A percentile compares a stretch with the other conserved stretches of the same genome.
phyloP scores from a whole-genome alignment of 2,797 vertebrate species.

The Rhyacichthys aspro region DNA sequence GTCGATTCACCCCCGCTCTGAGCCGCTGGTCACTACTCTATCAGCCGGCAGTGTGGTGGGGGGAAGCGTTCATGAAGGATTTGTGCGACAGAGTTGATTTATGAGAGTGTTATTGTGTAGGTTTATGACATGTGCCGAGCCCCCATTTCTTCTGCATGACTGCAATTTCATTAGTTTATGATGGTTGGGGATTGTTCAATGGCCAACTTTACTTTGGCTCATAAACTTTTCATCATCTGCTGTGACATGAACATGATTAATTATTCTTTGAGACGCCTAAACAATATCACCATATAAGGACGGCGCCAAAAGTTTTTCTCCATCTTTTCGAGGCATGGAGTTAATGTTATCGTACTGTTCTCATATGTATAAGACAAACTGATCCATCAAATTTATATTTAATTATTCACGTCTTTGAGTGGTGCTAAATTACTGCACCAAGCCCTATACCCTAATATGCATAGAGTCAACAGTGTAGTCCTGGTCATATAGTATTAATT shows the following conservation, averaged over 20 bases:
- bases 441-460: too few species aligned
- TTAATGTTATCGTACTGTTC: too few species aligned
- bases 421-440: too few species aligned
- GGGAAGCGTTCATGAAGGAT: slow-evolving; percentile 37
- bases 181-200: not conserved
- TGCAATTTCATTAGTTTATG: slow-evolving; percentile 21
- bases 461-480: too few species aligned
- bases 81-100: slow-evolving; percentile 45
- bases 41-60: slow-evolving; percentile 46
- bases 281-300: not conserved
- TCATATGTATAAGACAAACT: too few species aligned
- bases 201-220: slow-evolving; percentile 3
- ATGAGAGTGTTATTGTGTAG: slow-evolving; percentile 42
- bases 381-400: too few species aligned
- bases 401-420: too few species aligned
- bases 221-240: slow-evolving; percentile 7
- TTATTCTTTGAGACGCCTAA: not conserved
- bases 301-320: not conserved
- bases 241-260: slow-evolving; percentile 11
- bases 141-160: slow-evolving; percentile 23
- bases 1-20: slow-evolving; percentile 63
- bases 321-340: too few species aligned
- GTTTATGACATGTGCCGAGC: slow-evolving; percentile 41
- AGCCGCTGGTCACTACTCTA: slow-evolving; percentile 65
- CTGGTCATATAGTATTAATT: too few species aligned